Evolutionary conservation across 2,888 invertebrate genomes (phyloP), one percentile per base, ranked within the genome.

Genomic region (Agrilus cyanescens): DNA sequence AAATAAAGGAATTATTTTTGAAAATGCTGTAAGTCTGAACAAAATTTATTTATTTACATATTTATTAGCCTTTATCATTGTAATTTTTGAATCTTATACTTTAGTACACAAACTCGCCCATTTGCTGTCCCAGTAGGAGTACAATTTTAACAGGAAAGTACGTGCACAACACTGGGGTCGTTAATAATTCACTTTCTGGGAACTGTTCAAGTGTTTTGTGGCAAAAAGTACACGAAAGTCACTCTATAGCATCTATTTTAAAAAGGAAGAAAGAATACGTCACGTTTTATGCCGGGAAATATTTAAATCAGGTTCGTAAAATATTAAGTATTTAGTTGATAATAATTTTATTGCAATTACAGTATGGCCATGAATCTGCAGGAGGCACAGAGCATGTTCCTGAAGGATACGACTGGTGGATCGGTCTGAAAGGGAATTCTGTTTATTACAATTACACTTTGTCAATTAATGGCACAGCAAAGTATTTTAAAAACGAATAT

Each of bases 201-300:
- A 85, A 85, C 45, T 94, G 93, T 65, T 80, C 80, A 51, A 76
- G 81, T 25, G 38, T 48, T 0, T 41, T 62, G 6, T 94, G 91
- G 91, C 79, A 76, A 54, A 58, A 66, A 12, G 58, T 62, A 4
- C 63, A 72, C 4, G 91, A 94, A 61, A 65, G 65, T 0, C 62
- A 69, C 1, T 79, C 85, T 1, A 80, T 91, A 55, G 84, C 84
- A 0, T 71, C 75, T 0, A 60, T 78, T 32, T 65, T 95, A 29
- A 74, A 83, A 41, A 59, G 69, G 0, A 57, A 65, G 2, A 76
- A 75, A 0, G 52, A 54, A 38, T 95, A 94, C 58, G 73, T 67
- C 4, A 94, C 90, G 0, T 91, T 93, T 61, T 95, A 88, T 62
- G 90, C 87, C 52, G 94, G 95, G 38, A 95, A 95, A 71, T 95